Evolutionary conservation across 2,797 vertebrate genomes (phyloP), one percentile per base, ranked within the genome.

Genomic region (Microctenopoma lineatum): DNA sequence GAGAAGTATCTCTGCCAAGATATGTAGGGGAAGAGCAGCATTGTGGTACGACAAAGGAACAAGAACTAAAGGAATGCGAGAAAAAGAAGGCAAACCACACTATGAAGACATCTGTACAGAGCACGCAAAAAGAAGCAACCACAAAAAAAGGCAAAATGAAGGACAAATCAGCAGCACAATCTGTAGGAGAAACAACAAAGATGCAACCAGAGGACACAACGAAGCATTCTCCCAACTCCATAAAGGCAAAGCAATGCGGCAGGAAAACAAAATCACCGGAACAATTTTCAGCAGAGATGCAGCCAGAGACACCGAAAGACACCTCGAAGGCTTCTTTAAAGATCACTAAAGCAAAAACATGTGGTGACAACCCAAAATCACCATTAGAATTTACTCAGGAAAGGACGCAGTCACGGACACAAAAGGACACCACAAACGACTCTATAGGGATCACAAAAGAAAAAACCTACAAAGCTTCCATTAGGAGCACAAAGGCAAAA

Each of bases 21-120:
- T 18, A 1, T 64, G 11, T 6, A 1, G 12, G 3, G 60, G 32
- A 67, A 27, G 65, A 75, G 1, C 61, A 44, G 39, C 11, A 3
- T 6, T 38, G 39, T 6, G 5, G 7, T 41, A 34, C 27, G 3
- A 29, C 18, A 32, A 45, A 18, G 38, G 45, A 66, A 66, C 18
- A 47, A 36, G 62, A 65, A 63, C 54, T 50, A 75, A 73, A 76
- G 34, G 48, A 55, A 32, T 14, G 1, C 1, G 29, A 48, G 32
- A 14, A 12, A n/a, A 62, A 69, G 52, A 63, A 54, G 15, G 1
- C 13, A 56, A 58, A 14, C 5, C 0, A 44, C 1, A 6, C 5
- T 2, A 44, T 48, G 12, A 29, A 65, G 18, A 26, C 57, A n/a
- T 0, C 18, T 60, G 69, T 15, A 2, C 48, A 39, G 26, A 52